phyloP scores from a whole-genome alignment of 2,888 invertebrate genomes.

The Agriopis aurantiaria region DNA sequence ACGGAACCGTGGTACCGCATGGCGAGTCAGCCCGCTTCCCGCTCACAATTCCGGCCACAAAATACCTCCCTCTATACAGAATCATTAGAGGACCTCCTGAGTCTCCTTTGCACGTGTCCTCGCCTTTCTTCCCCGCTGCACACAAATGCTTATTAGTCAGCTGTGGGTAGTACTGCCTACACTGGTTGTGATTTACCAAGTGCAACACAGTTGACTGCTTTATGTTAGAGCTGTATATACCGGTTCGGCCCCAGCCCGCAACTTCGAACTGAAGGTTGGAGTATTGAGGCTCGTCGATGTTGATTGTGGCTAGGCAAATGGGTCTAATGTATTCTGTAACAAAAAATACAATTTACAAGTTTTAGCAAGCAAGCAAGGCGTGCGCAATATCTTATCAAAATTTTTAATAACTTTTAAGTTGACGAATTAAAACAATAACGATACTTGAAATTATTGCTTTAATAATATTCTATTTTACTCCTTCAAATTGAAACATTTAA shows the following conservation, averaged over 20 bases:
- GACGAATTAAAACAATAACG: too few relatives aligned
- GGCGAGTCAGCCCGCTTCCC: conserved; percentile 76
- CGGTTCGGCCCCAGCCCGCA: conserved; percentile 79
- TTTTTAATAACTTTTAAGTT: neutral
- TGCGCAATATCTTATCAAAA: too few relatives aligned
- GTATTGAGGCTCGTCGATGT: conserved; percentile 69
- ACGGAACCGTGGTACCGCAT: conserved; percentile 76
- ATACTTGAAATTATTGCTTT: too few relatives aligned
- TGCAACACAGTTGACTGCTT: conserved; percentile 77
- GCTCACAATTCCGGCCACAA: conserved; percentile 76
- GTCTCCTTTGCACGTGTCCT: conserved; percentile 81
- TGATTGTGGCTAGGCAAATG: conserved; percentile 73
- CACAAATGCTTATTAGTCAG: conserved; percentile 71
- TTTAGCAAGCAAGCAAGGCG: too few relatives aligned
- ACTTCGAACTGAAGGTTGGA: conserved; percentile 70
- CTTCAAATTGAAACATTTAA: too few relatives aligned
- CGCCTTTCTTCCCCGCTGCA: conserved; percentile 73
- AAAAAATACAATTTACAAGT: neutral
- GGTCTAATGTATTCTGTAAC: conserved; percentile 76
- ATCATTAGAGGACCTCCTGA: conserved; percentile 81
- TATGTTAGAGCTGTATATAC: conserved; percentile 64
- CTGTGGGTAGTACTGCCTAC: conserved; percentile 64
- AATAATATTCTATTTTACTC: too few relatives aligned
- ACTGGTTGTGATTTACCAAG: conserved; percentile 69
- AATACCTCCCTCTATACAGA: conserved; percentile 70